Evolutionary conservation across 2,888 invertebrate species (phyloP).

Genomic region (Spialia ferax): DNA sequence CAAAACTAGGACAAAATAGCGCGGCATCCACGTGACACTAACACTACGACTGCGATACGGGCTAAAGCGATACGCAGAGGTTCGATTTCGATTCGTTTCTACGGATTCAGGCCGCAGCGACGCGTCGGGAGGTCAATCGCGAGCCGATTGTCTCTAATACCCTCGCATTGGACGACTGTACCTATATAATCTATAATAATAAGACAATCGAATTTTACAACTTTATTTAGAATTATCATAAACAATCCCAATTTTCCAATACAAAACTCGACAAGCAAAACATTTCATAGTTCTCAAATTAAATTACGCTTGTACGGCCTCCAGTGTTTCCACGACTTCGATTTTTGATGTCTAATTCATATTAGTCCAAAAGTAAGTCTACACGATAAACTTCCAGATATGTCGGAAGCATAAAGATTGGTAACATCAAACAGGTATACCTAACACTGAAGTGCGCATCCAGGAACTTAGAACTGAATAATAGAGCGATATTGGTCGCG

Average conservation of each 20-base stretch:
- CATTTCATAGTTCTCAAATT: background rate
- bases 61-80: slow-evolving; percentile 22
- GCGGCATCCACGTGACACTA: slow-evolving; percentile 1
- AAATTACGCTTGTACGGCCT: background rate
- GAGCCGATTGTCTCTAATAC: slow-evolving; percentile 38
- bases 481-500: slow-evolving; percentile 29
- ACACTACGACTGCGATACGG: slow-evolving; percentile 22
- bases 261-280: background rate
- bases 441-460: background rate
- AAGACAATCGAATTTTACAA: slow-evolving; percentile 8
- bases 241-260: background rate
- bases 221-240: background rate
- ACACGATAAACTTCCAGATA: too few relatives aligned
- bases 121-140: slow-evolving; percentile 32
- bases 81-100: slow-evolving; percentile 39
- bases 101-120: slow-evolving; percentile 43
- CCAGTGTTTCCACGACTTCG: background rate
- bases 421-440: slow-evolving; percentile 8
- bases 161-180: slow-evolving; percentile 4
- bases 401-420: too few relatives aligned
- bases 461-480: slow-evolving; percentile 36
- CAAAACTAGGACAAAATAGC: background rate
- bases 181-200: slow-evolving; percentile 2
- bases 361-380: too few relatives aligned
- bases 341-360: background rate